These are phyloP conservation scores for Stenopsyche tienmushanensis DNA, from an alignment of 1,140 invertebrate genomes.

Conservation along the genomic window DNA sequence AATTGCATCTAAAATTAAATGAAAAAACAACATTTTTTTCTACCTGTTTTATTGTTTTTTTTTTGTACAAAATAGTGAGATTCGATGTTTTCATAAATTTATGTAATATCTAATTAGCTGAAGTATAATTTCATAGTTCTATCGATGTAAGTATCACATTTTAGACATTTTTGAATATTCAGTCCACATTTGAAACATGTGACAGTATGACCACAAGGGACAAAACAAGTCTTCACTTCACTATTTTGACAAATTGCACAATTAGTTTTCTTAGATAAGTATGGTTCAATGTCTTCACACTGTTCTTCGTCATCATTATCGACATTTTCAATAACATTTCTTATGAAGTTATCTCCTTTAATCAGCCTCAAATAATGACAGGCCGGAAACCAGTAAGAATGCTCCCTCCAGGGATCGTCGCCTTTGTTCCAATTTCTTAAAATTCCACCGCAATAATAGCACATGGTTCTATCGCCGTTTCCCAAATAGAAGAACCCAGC, in stretches of 20 bases:
- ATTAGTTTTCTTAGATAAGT: too few species aligned
- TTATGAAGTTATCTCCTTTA: too few species aligned
- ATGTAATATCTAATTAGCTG: background rate
- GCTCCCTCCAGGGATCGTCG: conserved; percentile 6
- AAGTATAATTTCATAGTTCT: background rate
- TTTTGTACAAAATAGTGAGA: background rate
- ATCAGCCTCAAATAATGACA: background rate
- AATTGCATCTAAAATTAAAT: too few species aligned
- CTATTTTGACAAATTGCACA: background rate
- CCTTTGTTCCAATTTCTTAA: background rate
- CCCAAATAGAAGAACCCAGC: too few species aligned
- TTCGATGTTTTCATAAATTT: background rate
- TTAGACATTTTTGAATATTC: background rate
- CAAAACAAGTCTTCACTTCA: background rate
- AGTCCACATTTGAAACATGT: background rate
- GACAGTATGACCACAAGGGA: background rate
- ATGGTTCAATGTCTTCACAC: too few species aligned
- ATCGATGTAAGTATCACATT: background rate
- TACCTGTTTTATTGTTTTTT: too few species aligned
- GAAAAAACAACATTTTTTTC: too few species aligned
- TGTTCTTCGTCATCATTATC: too few species aligned
- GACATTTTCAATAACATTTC: too few species aligned
- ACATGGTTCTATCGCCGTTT: too few species aligned
- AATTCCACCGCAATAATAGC: too few species aligned
- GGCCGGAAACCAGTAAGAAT: background rate